Conservation (phyloP, 2,888 invertebrate species). For the Pristionchus entomophagus region DNA sequence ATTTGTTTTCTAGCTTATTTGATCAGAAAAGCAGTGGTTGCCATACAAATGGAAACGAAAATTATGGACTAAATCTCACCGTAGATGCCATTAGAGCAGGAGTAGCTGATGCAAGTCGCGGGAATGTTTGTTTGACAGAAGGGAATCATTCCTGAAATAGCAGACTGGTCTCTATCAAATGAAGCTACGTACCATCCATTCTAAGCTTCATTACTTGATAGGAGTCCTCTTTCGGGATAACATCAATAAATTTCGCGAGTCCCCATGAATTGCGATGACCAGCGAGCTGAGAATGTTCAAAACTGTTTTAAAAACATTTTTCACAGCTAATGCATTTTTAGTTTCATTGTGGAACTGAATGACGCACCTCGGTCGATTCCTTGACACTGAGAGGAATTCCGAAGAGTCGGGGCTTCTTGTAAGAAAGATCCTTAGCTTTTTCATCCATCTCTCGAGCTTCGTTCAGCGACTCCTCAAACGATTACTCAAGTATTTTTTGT, state of each 20-base stretch:
- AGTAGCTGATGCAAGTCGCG: constrained; percentile 67
- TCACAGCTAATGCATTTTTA: not conserved
- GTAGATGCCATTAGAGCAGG: constrained; percentile 75
- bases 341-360: not conserved
- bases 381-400: constrained; percentile 61
- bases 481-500: not conserved
- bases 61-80: not conserved
- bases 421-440: not conserved
- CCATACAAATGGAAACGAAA: not conserved
- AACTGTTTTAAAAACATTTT: not conserved
- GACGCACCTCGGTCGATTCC: constrained; percentile 48
- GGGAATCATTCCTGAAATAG: constrained; percentile 77
- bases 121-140: constrained; percentile 77
- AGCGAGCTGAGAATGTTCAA: not conserved
- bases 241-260: not conserved
- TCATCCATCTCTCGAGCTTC: constrained; percentile 51
- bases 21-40: too few species aligned
- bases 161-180: not conserved
- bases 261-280: not conserved
- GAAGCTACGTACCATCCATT: constrained; percentile 17
- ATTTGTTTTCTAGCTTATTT: too few species aligned
- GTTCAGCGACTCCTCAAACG: not conserved
- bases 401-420: constrained; percentile 55
- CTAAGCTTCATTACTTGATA: constrained; percentile 46
- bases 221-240: not conserved